A percentile compares a stretch with the other conserved stretches of the same genome.
These are phyloP conservation scores for Meles meles DNA, from an alignment of 2,113 vertebrate species.

Conservation along the genomic window DNA sequence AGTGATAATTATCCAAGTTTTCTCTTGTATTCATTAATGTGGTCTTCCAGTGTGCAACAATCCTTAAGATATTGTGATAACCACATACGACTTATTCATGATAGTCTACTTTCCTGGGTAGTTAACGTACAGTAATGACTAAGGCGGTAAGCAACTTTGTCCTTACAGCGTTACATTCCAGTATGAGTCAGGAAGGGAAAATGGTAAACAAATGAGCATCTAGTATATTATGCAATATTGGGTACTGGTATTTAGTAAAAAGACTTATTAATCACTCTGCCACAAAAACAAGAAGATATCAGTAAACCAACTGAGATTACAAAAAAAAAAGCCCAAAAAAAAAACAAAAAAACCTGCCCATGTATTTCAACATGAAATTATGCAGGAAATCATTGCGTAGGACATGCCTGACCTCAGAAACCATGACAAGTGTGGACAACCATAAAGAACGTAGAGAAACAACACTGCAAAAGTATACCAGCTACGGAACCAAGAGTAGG, in stretches of 20 bases:
- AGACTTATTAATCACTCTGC: neutral
- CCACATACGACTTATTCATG: neutral
- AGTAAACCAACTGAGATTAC: neutral
- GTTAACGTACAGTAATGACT: neutral
- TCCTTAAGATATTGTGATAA: neutral
- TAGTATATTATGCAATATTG: neutral
- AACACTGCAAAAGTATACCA: fast-evolving
- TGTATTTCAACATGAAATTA: neutral
- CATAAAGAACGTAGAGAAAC: neutral
- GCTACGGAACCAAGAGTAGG: neutral
- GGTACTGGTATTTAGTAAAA: neutral
- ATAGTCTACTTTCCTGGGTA: neutral
- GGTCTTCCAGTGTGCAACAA: neutral
- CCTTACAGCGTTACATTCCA: neutral
- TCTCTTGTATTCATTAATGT: neutral
- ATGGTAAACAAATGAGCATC: neutral
- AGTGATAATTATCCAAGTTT: neutral
- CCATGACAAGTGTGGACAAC: neutral
- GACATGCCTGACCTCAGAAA: neutral
- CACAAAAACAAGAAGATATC: neutral
- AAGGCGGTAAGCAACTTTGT: neutral
- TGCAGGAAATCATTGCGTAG: neutral
- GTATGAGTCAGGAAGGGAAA: neutral
- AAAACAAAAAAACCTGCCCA: neutral
- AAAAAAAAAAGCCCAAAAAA: neutral